These are phyloP conservation scores for Amblyopsis hoosieri DNA, from an alignment of 2,797 vertebrate species.

Conservation along the genomic window DNA sequence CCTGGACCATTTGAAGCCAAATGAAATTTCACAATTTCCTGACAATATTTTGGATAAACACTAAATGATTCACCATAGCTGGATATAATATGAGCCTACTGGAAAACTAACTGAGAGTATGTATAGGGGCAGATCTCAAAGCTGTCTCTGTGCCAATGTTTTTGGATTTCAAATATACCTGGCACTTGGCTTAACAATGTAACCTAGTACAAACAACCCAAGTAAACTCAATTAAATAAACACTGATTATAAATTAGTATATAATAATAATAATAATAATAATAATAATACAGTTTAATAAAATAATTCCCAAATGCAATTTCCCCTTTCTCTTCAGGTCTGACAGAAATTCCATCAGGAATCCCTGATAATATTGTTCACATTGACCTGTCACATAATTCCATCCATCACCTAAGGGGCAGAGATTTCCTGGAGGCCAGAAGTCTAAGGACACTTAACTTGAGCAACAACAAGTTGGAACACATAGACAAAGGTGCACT, in stretches of 20 bases:
- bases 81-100: background rate
- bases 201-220: background rate
- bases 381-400: constrained; percentile 87
- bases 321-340: constrained; percentile 44
- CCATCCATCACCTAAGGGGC: constrained; percentile 83
- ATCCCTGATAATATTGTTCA: constrained; percentile 86
- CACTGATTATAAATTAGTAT: background rate
- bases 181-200: constrained; percentile 5
- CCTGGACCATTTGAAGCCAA: constrained; percentile 1
- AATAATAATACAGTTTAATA: too few relatives aligned
- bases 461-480: constrained; percentile 85
- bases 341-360: constrained; percentile 82
- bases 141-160: background rate
- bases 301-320: too few relatives aligned
- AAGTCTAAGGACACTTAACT: constrained; percentile 84
- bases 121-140: constrained; percentile 5
- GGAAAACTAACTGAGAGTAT: constrained; percentile 9
- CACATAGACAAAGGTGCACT: constrained; percentile 84
- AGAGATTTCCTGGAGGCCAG: constrained; percentile 84
- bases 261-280: too few relatives aligned
- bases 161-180: background rate
- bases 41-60: background rate
- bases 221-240: background rate
- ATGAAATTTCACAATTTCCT: background rate
- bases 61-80: background rate